Evolutionary conservation across 1,140 invertebrate species (phyloP), one percentile per base, ranked within the genome.

Genomic region (Drosophila nebulosa): DNA sequence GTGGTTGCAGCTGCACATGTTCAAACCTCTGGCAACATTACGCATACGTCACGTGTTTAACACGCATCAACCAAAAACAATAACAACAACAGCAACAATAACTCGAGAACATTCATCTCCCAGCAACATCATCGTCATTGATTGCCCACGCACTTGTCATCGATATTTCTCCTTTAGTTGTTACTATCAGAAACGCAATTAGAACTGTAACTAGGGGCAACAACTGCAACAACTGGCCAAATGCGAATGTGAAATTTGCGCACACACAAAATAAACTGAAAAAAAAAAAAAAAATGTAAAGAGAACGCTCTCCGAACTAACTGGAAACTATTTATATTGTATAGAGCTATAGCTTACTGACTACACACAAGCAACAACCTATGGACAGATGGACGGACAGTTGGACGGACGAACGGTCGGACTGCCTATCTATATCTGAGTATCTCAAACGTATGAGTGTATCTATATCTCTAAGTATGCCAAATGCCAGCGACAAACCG

Each of bases 21-120:
- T 55, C 21, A 26, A 32, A 56, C 52, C 51, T 27, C 14, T 36
- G 50, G 12, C 50, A 63, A 73, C 53, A 86, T 77, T 86, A 69
- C 78, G 81, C 73, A 86, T 84, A 86, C 77, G 80, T 84, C 80
- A 84, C 80, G 81, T 84, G 81, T 86, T 65, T 57, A 73, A 74
- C 52, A 75, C 81, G 77, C 78, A 86, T 86, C 84, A 80, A 66
- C 64, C 78, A 80, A 66, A 58, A 59, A 32, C 55, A 16, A 26
- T 36, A 30, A 35, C 50, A 32, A 9, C 16, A 46, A 10, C 6
- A 46, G 10, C 16, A 46, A 10, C 39, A 46, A 21, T n/a, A n/a
- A n/a, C n/a, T n/a, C n/a, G n/a, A 36, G 4, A 36, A 14, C 3
- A n/a, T 4, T 12, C 6, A 36, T 24, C 24, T 24, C 24, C 30